Percentiles rank a stretch among this genome's conserved stretches.
Conservation (phyloP, 2,888 invertebrate species). For the Amblyjoppa fuscipennis region DNA sequence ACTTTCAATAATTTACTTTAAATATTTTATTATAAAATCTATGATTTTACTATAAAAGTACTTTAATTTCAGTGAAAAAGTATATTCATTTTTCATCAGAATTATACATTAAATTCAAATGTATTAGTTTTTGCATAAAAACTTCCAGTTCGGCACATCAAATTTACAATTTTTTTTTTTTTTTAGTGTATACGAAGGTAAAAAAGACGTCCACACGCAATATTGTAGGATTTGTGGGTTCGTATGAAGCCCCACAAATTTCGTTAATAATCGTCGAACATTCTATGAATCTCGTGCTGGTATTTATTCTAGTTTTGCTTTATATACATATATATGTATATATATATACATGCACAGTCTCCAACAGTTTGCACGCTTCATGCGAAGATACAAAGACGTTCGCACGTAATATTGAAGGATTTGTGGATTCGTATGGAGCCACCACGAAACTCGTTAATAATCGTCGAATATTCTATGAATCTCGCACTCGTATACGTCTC, state of each 20-base stretch:
- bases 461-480: slow-evolving; percentile 56
- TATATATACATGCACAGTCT: background rate
- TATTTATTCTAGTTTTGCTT: slow-evolving; percentile 24
- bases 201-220: background rate
- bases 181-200: background rate
- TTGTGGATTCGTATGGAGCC: background rate
- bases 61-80: too few relatives aligned
- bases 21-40: too few relatives aligned
- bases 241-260: background rate
- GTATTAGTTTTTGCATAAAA: too few relatives aligned
- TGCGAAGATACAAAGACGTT: too few relatives aligned
- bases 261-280: slow-evolving; percentile 54
- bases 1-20: too few relatives aligned
- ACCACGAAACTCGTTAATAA: slow-evolving; percentile 34
- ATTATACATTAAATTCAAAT: too few relatives aligned
- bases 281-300: slow-evolving; percentile 48
- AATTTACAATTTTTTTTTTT: too few relatives aligned
- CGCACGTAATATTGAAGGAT: too few relatives aligned
- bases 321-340: background rate
- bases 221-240: background rate
- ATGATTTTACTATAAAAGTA: too few relatives aligned
- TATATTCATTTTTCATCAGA: too few relatives aligned
- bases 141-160: too few relatives aligned
- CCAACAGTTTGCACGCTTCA: too few relatives aligned
- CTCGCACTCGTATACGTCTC: slow-evolving; percentile 40